Conservation (phyloP, 2,113 vertebrate species). For the Tragelaphus buxtoni region DNA sequence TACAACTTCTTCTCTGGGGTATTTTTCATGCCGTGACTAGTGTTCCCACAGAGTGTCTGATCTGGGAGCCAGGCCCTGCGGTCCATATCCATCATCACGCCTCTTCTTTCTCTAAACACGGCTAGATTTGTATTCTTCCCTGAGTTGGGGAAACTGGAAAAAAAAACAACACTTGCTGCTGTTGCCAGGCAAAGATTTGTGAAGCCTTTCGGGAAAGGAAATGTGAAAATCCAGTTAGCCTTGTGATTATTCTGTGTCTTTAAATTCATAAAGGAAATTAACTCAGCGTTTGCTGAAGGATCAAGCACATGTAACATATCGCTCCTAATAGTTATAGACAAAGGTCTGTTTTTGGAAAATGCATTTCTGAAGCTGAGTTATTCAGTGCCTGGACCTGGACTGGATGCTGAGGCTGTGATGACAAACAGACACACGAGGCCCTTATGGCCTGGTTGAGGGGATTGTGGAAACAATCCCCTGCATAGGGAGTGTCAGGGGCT, state of each 20-base stretch:
- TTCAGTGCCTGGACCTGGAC: background rate
- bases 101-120: background rate
- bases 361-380: background rate
- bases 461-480: fast-evolving
- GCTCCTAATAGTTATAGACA: background rate
- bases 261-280: constrained; percentile 42
- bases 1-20: background rate
- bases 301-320: background rate
- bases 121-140: background rate
- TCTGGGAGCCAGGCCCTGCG: background rate
- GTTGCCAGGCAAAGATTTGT: constrained; percentile 13
- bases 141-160: background rate
- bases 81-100: background rate
- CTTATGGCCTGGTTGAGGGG: background rate
- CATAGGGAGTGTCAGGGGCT: fast-evolving
- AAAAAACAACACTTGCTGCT: background rate
- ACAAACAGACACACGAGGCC: background rate
- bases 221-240: constrained; percentile 27
- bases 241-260: constrained; percentile 24
- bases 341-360: background rate
- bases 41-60: background rate
- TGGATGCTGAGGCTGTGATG: background rate
- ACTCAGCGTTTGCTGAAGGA: background rate
- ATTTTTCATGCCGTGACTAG: background rate
- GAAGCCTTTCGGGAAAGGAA: constrained; percentile 39